Conservation (phyloP, 2,888 invertebrate genomes). For the Stenodema calcarata region DNA sequence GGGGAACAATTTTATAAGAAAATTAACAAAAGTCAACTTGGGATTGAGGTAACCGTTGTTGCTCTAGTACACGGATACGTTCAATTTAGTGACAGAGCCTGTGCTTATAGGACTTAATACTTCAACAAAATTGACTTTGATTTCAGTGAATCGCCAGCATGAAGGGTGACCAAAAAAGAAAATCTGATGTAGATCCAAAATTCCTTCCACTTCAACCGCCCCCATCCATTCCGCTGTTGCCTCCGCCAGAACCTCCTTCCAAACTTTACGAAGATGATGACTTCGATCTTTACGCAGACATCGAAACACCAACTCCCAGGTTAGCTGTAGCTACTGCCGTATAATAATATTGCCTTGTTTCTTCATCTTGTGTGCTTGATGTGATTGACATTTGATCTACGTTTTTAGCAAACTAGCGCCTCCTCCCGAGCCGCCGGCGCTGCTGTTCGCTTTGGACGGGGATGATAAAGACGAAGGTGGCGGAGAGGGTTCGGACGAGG, state of each 20-base stretch:
- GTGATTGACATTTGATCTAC: not conserved
- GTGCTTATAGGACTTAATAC: not conserved
- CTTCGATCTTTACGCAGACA: constrained; percentile 54
- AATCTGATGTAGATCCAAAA: not conserved
- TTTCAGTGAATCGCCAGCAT: not conserved
- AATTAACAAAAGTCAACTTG: too few relatives aligned
- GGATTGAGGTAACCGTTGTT: too few relatives aligned
- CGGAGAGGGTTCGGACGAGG: constrained; percentile 64
- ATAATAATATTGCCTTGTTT: too few relatives aligned
- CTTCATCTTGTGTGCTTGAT: too few relatives aligned
- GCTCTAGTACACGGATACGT: too few relatives aligned
- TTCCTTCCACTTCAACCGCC: not conserved
- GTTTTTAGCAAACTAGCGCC: constrained; percentile 59
- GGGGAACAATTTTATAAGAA: too few relatives aligned
- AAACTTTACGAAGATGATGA: constrained; percentile 55
- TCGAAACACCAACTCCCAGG: constrained; percentile 51
- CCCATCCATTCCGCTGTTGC: constrained; percentile 53
- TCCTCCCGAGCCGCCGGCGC: constrained; percentile 63
- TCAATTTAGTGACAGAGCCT: too few relatives aligned
- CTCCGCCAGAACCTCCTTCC: constrained; percentile 57
- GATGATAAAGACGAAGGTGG: constrained; percentile 57
- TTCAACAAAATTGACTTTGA: not conserved
- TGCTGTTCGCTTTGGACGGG: constrained; percentile 60
- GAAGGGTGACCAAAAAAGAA: not conserved
- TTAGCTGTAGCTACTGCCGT: too few relatives aligned